phyloP scores from a whole-genome alignment of 2,113 vertebrate species.

The Epinephelus moara region DNA sequence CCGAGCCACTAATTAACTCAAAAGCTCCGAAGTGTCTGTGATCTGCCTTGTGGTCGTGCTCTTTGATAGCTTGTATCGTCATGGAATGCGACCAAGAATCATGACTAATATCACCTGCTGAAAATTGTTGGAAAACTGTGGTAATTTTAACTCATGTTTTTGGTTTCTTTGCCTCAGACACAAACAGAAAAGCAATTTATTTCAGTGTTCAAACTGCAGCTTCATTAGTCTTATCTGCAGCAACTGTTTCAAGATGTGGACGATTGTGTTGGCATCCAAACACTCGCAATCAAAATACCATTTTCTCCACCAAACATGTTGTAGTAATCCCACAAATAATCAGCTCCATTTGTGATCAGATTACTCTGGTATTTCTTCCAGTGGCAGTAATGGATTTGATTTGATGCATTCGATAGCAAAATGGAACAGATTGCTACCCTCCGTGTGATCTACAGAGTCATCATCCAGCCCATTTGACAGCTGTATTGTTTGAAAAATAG shows the following conservation, averaged over 20 bases:
- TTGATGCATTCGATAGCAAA: slow-evolving; percentile 44
- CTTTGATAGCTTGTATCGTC: slow-evolving; percentile 42
- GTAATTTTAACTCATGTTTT: slow-evolving; percentile 21
- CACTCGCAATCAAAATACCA: slow-evolving; percentile 40
- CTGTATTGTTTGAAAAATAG: slow-evolving; percentile 58
- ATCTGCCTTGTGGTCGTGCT: slow-evolving; percentile 36
- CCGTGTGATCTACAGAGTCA: slow-evolving; percentile 47
- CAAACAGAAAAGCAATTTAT: slow-evolving; percentile 53
- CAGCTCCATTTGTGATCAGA: slow-evolving; percentile 61
- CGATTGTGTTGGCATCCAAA: slow-evolving; percentile 29
- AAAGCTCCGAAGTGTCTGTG: slow-evolving; percentile 30
- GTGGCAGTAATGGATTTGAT: slow-evolving; percentile 64
- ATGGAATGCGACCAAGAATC: slow-evolving; percentile 8
- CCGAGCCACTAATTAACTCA: slow-evolving; percentile 58
- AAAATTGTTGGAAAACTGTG: slow-evolving; percentile 18
- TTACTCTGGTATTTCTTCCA: slow-evolving; percentile 48
- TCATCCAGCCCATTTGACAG: slow-evolving; percentile 56
- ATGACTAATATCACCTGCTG: slow-evolving; percentile 20
- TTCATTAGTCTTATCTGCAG: slow-evolving; percentile 60
- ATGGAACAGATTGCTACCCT: slow-evolving; percentile 59
- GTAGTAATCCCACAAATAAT: slow-evolving; percentile 56
- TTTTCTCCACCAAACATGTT: slow-evolving; percentile 42
- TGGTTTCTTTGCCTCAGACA: slow-evolving; percentile 17
- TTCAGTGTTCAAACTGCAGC: slow-evolving; percentile 52
- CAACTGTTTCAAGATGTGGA: slow-evolving; percentile 49